Evolutionary conservation across 1,140 invertebrate genomes (phyloP).

Genomic region (Drosophila bocki): DNA sequence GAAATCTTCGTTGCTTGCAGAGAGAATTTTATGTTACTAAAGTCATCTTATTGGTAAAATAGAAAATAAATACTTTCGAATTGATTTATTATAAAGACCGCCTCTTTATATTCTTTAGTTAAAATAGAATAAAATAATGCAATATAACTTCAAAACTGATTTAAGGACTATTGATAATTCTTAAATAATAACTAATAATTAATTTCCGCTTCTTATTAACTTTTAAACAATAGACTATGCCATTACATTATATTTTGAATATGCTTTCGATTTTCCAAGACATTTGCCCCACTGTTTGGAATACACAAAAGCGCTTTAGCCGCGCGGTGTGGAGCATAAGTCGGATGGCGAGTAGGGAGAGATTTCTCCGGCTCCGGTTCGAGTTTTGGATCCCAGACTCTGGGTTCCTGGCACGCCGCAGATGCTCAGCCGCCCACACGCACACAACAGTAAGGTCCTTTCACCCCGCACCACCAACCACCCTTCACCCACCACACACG

Average conservation of each 20-base stretch:
- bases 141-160: no score
- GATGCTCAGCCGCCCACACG: conserved; percentile 58
- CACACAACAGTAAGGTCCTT: conserved; percentile 16
- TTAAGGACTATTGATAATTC: no score
- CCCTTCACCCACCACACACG: conserved; percentile 16
- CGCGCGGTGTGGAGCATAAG: conserved; percentile 38
- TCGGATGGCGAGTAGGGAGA: conserved; percentile 43
- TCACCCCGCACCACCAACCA: conserved; percentile 14
- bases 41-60: not conserved
- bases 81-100: no score
- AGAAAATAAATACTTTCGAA: not conserved
- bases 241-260: not conserved
- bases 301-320: conserved; percentile 45
- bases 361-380: conserved; percentile 44
- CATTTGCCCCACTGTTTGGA: conserved; percentile 38
- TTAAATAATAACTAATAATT: no score
- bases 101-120: no score
- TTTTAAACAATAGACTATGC: not conserved
- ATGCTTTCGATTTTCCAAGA: conserved; percentile 11
- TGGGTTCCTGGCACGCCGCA: conserved; percentile 71
- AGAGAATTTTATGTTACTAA: not conserved
- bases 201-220: no score
- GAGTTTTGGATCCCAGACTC: conserved; percentile 46
- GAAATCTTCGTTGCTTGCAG: not conserved
- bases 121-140: no score